phyloP scores from a whole-genome alignment of 2,888 invertebrate species.

The Drosophila mimetica region DNA sequence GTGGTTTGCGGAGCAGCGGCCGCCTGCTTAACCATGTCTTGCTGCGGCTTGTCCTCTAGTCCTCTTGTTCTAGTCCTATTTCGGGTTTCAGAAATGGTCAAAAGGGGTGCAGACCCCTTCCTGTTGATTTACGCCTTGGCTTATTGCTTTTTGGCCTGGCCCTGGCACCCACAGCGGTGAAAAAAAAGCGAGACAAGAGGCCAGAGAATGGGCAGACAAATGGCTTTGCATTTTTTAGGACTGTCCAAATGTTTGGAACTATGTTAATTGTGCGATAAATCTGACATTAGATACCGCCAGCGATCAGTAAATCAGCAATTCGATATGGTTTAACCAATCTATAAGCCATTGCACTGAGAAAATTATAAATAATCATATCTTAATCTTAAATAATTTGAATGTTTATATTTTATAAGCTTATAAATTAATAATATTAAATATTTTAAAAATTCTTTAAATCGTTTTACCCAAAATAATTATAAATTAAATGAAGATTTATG shows the following conservation, averaged over 20 bases:
- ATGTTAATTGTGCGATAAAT: conserved; percentile 71
- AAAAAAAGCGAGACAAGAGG: not conserved
- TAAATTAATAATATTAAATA: too few relatives aligned
- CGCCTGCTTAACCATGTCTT: conserved; percentile 44
- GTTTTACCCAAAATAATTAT: too few relatives aligned
- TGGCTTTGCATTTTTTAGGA: conserved; percentile 55
- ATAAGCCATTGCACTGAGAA: not conserved
- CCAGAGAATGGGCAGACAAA: conserved; percentile 51
- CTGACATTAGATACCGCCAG: conserved; percentile 54
- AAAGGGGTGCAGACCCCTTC: too few relatives aligned
- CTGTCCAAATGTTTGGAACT: conserved; percentile 70
- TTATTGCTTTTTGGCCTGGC: conserved; percentile 67
- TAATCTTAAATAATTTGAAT: too few relatives aligned
- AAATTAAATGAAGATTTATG: too few relatives aligned
- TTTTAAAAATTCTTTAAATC: too few relatives aligned
- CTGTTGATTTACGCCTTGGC: conserved; percentile 73
- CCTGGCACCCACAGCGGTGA: conserved; percentile 50
- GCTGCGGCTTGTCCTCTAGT: conserved; percentile 68
- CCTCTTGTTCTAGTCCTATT: conserved; percentile 17
- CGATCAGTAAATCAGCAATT: conserved; percentile 71
- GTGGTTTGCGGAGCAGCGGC: conserved; percentile 17
- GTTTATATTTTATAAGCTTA: too few relatives aligned
- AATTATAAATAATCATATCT: too few relatives aligned
- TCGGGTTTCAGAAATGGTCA: not conserved
- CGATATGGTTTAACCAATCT: conserved; percentile 55